Evolutionary conservation across 2,797 vertebrate species (phyloP).

Genomic region (Spizella passerina): DNA sequence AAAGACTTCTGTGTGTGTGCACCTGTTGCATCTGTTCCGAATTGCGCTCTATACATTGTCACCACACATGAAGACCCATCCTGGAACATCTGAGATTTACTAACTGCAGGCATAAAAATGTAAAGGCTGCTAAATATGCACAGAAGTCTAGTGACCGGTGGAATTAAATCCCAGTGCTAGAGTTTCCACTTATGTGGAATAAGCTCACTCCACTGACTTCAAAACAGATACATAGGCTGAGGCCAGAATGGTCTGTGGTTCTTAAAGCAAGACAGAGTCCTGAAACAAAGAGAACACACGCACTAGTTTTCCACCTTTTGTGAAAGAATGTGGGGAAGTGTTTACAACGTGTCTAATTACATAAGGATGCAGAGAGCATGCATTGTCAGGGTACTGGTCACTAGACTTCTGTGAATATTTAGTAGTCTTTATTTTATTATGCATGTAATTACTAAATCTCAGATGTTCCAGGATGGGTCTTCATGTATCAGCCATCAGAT

Average conservation of each 20-base stretch:
- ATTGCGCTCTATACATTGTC: fast-evolving
- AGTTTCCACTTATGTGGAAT: not conserved
- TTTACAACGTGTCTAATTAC: not conserved
- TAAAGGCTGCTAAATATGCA: not conserved
- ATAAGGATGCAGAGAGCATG: not conserved
- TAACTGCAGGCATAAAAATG: not conserved
- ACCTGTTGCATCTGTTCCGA: not conserved
- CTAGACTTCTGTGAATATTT: not conserved
- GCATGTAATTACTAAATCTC: not conserved
- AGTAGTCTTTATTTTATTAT: not conserved
- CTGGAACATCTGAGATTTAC: not conserved
- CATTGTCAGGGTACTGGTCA: not conserved
- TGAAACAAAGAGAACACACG: not conserved
- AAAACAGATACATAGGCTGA: not conserved
- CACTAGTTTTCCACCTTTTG: not conserved
- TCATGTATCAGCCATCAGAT: not conserved
- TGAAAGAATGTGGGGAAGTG: not conserved
- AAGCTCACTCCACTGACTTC: not conserved
- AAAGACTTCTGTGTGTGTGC: not conserved
- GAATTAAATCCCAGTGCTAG: not conserved
- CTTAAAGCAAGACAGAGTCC: not conserved
- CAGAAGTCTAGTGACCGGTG: not conserved
- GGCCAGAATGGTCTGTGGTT: not conserved
- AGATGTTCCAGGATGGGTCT: not conserved
- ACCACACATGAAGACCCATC: fast-evolving